Percentiles rank a stretch among this genome's conserved stretches.
These are phyloP conservation scores for Panzeria rudis DNA, from an alignment of 2,888 invertebrate species.

Conservation along the genomic window DNA sequence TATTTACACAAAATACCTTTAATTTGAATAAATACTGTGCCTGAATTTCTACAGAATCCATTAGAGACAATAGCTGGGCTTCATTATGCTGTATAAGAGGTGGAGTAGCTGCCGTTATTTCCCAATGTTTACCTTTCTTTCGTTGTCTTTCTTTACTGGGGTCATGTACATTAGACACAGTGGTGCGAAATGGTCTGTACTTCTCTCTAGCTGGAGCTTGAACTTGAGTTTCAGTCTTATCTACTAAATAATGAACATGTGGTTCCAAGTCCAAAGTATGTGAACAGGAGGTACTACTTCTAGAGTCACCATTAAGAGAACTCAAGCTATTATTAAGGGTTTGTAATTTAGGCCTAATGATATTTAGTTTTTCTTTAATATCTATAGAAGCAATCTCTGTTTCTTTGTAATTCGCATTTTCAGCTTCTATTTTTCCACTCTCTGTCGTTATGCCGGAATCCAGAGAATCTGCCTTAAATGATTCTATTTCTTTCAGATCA, in stretches of 20 bases:
- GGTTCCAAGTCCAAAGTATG: constrained; percentile 75
- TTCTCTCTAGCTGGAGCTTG: constrained; percentile 76
- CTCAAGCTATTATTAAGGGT: constrained; percentile 35
- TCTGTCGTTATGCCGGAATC: constrained; percentile 62
- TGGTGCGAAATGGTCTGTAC: constrained; percentile 82
- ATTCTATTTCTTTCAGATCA: constrained; percentile 81
- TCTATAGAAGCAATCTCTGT: constrained; percentile 77
- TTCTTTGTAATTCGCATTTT: constrained; percentile 22
- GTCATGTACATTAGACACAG: constrained; percentile 81
- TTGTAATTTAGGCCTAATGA: constrained; percentile 68
- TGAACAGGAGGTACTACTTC: constrained; percentile 56
- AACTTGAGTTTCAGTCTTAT: constrained; percentile 76
- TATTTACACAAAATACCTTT: constrained; percentile 75
- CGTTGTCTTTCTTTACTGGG: constrained; percentile 81
- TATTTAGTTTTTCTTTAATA: constrained; percentile 72
- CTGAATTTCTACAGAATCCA: constrained; percentile 81
- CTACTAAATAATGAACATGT: constrained; percentile 80
- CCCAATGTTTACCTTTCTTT: constrained; percentile 81
- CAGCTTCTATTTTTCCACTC: neutral
- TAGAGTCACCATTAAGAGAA: constrained; percentile 27
- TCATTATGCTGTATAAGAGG: constrained; percentile 80
- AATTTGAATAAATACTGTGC: constrained; percentile 78
- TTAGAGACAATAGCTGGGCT: constrained; percentile 78
- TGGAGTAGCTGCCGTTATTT: constrained; percentile 83
- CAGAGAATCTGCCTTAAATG: constrained; percentile 74